These are phyloP conservation scores for Dipodomys spectabilis DNA, from an alignment of 2,113 vertebrate species.

Conservation along the genomic window DNA sequence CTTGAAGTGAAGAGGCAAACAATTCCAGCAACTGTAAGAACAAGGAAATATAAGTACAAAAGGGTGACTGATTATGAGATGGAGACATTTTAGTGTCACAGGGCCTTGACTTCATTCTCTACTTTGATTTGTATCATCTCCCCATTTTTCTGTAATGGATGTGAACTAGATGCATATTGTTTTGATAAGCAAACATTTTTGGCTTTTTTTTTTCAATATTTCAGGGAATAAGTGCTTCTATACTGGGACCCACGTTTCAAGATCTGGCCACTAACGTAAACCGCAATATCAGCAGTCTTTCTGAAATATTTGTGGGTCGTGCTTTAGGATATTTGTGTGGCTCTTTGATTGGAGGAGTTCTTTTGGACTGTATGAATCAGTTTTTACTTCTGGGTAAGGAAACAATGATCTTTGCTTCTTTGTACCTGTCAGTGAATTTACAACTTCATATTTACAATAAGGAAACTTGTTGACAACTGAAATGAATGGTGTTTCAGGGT, in stretches of 20 bases:
- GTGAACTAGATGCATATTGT: neutral
- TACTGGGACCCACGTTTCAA: slow-evolving; percentile 94
- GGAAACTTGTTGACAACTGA: neutral
- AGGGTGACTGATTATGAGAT: no score
- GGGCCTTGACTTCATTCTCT: no score
- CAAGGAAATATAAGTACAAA: no score
- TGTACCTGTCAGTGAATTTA: neutral
- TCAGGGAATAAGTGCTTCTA: slow-evolving; percentile 93
- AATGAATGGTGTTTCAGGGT: neutral
- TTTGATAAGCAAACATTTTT: slow-evolving; percentile 24
- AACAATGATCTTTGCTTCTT: neutral
- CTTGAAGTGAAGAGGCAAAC: no score
- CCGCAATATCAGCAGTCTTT: slow-evolving; percentile 93
- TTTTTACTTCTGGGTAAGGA: slow-evolving; percentile 92
- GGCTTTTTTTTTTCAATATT: slow-evolving; percentile 57
- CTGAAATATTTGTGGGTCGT: slow-evolving; percentile 93
- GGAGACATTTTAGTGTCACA: no score
- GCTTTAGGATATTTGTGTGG: slow-evolving; percentile 92
- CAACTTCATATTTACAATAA: neutral
- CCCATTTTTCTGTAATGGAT: neutral
- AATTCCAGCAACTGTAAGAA: no score
- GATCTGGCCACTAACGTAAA: slow-evolving; percentile 93
- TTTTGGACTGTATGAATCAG: slow-evolving; percentile 92
- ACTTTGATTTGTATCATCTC: no score
- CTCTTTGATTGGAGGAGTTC: slow-evolving; percentile 91